Conservation (phyloP, 1,140 invertebrate species). For the Diorhabda carinulata region DNA sequence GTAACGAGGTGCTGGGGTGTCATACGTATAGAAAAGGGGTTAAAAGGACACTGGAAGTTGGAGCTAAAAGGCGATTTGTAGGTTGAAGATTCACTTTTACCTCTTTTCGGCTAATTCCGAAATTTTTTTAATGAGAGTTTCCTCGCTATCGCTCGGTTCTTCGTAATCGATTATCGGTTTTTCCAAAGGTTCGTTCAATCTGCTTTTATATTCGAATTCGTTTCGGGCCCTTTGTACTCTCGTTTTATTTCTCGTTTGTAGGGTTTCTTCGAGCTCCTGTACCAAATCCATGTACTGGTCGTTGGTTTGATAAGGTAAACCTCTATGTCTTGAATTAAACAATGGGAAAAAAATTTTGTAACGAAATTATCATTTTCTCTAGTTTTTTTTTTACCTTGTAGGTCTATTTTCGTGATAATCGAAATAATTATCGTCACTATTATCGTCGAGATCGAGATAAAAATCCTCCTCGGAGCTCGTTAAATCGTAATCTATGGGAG, state of each 20-base stretch:
- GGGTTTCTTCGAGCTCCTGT: constrained; percentile 40
- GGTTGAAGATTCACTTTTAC: constrained; percentile 9
- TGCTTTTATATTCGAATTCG: constrained; percentile 42
- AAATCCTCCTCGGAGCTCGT: background rate
- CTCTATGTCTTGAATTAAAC: background rate
- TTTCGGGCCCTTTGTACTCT: constrained; percentile 40
- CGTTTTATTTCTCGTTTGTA: constrained; percentile 36
- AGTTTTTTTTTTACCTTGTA: no score
- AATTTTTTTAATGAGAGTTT: constrained; percentile 27
- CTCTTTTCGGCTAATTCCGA: constrained; percentile 24
- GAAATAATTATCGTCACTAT: no score
- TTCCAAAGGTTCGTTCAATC: constrained; percentile 41
- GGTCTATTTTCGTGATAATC: no score
- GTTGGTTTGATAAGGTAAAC: constrained; percentile 43
- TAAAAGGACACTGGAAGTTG: no score
- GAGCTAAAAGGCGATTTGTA: no score
- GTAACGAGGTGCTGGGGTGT: no score
- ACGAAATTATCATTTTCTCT: no score
- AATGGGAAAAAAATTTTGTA: no score
- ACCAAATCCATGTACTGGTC: constrained; percentile 42
- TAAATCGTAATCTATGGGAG: background rate
- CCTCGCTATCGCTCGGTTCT: constrained; percentile 30
- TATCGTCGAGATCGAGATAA: no score
- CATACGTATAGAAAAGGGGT: no score
- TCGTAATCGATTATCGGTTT: constrained; percentile 42